Evolutionary conservation across 92 coral and sea anemone genomes (phyloP), one percentile per base, ranked within the genome.

Genomic region (Palythoa grandis): DNA sequence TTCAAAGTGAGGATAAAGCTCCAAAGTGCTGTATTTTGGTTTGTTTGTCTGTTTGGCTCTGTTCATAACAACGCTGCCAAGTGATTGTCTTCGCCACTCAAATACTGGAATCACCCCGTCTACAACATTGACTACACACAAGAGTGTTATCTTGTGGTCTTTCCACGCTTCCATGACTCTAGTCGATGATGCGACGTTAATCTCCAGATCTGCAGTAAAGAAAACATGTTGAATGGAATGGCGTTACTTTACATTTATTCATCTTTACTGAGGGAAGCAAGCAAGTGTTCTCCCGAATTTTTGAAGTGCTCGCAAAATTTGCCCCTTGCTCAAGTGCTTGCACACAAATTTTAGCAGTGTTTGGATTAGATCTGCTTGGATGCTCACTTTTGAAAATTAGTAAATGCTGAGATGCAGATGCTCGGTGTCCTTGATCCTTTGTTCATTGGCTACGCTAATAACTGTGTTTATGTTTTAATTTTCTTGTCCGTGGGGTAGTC

Each of bases 51-150:
- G 76, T 39, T 16, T 14, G 11, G 52, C 76, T 43, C 76, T 15
- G n/a, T 38, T 11, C 23, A 2, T 72, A 15, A 72, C 76, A 72
- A n/a, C 11, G 35, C 39, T 8, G 47, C 69, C 60, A 16, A 22
- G 40, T 19, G 79, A 50, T n/a, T 74, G 24, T 53, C 60, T 74
- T 11, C 79, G 7, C 79, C 79, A 74, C 20, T 74, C 63, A 48
- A 76, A 76, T 24, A 52, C n/a, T 1, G 80, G 80, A 52, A 48
- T 52, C 40, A 9, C 80, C 10, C 80, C 67, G 10, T 76, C 40
- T 52, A 61, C 80, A 23, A 76, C 80, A 76, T 76, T 76, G 12
- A 76, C 80, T 20, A 22, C 65, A 76, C 80, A 76, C 63, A 52
- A 15, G 3, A 76, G 65, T 24, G 1, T 76, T 11, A 52, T 76